Base-by-base conservation (phyloP, 2,888 invertebrate genomes). In the Folsomia manolachei region DNA sequence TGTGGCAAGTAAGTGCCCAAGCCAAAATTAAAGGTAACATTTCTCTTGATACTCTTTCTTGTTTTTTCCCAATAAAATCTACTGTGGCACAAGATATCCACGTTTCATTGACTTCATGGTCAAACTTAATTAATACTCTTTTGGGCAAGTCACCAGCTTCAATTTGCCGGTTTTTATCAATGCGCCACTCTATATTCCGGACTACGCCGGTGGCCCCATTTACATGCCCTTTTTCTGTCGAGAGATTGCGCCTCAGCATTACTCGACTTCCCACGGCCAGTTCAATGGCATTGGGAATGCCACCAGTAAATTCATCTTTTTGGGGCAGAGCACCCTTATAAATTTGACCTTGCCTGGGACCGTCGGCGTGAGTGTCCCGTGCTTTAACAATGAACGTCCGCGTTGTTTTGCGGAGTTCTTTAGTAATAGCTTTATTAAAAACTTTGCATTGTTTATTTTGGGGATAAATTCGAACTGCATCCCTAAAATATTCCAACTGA, bases 241-340 rank as follows among this genome's bases (percentile, higher is more conserved):
- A 25, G 2, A 69, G 39, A 26, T 72, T 72, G 60, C 72, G 27
- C n/a, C 66, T 26, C 1, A 72, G 52, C 67, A 70, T 72, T 21
- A 70, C 26, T 23, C 66, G 21, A n/a, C n/a, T 18, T 18, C 67
- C 70, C 1, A 26, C 21, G 0, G 52, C 66, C n/a, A 72, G 9
- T 9, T 27, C 2, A 1, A 72, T 0, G 1, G 7, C 21, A 2
- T 14, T 1, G 0, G 66, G 53, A 1, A 72, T 61, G 7, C 72
- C 72, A n/a, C 62, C 72, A 24, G 61, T 62, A 19, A 27, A 24
- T 1, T 26, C 2, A 14, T 27, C 19, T n/a, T 65, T 60, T 24
- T 70, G 61, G 2, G 26, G 65, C 1, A 66, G 2, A 18, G 26
- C 9, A 0, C 1, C 7, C 1, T 61, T 52, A 1, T 11, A 7